Evolutionary conservation across 2,888 invertebrate species (phyloP).

Genomic region (Eretmocerus hayati): DNA sequence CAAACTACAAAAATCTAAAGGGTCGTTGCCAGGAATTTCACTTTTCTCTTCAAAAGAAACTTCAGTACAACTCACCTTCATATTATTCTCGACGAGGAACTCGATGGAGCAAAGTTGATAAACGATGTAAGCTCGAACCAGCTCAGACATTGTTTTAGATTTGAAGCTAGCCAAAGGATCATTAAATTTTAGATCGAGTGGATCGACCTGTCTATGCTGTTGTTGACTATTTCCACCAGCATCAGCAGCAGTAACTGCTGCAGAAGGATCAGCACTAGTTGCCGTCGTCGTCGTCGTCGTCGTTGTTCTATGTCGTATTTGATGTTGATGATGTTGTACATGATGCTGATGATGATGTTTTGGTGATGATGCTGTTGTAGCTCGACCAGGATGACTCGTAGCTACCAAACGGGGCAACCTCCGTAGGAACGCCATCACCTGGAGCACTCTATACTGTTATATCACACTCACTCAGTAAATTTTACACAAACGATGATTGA

Average conservation of each 20-base stretch:
- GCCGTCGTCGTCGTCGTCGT: slow-evolving; percentile 24
- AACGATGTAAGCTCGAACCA: slow-evolving; percentile 83
- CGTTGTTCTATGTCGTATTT: too few relatives aligned
- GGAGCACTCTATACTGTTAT: not conserved
- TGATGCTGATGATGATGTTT: too few relatives aligned
- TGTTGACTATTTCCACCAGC: too few relatives aligned
- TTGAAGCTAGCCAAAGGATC: slow-evolving; percentile 88
- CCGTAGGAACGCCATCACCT: slow-evolving; percentile 21
- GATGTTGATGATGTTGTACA: slow-evolving; percentile 31
- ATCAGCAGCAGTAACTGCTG: slow-evolving; percentile 12
- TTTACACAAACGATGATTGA: too few relatives aligned
- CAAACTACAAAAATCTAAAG: too few relatives aligned
- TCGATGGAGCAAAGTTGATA: slow-evolving; percentile 85
- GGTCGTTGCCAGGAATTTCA: too few relatives aligned
- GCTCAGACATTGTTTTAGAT: slow-evolving; percentile 89
- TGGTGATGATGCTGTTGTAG: slow-evolving; percentile 38
- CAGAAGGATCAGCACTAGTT: slow-evolving; percentile 26
- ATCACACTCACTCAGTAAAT: too few relatives aligned
- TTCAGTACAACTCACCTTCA: slow-evolving; percentile 83
- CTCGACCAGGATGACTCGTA: slow-evolving; percentile 26
- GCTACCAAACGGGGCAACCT: slow-evolving; percentile 16
- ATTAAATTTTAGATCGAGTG: slow-evolving; percentile 78
- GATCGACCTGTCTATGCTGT: slow-evolving; percentile 51
- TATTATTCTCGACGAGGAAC: slow-evolving; percentile 85
- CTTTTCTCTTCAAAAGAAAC: too few relatives aligned